These are phyloP conservation scores for Geotrypetes seraphini DNA, from an alignment of 2,797 vertebrate species.

Conservation along the genomic window DNA sequence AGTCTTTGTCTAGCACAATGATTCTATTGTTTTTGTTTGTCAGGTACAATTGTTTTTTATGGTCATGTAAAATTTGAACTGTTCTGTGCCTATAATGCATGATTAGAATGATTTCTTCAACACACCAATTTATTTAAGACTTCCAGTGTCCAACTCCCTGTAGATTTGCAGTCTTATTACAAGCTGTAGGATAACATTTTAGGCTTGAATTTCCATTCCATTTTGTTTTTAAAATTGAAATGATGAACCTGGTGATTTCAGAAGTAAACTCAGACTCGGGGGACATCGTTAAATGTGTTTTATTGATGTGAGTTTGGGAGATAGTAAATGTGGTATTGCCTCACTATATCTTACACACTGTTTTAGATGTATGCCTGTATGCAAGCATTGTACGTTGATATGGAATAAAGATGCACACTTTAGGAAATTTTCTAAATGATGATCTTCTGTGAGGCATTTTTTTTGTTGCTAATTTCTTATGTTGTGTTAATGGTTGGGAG, in stretches of 20 bases:
- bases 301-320: conserved; percentile 31
- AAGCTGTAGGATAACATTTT: conserved; percentile 31
- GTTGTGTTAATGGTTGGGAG: no score
- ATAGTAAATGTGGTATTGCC: conserved; percentile 46
- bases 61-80: conserved; percentile 23
- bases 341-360: conserved; percentile 58
- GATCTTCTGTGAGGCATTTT: conserved; percentile 44
- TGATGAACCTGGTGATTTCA: conserved; percentile 35
- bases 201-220: conserved; percentile 21
- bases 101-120: conserved; percentile 13
- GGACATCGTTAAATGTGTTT: conserved; percentile 38
- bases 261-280: conserved; percentile 43
- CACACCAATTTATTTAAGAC: conserved; percentile 5
- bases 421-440: conserved; percentile 76
- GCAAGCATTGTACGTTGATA: conserved; percentile 81
- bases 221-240: conserved; percentile 43
- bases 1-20: conserved; percentile 27
- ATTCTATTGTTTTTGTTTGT: no score
- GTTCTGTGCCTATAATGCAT: conserved; percentile 22
- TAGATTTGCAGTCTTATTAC: conserved; percentile 24
- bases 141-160: conserved; percentile 8
- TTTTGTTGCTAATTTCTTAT: no score
- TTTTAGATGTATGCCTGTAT: conserved; percentile 68
- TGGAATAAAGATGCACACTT: conserved; percentile 84
- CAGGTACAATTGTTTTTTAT: conserved; percentile 25